Evolutionary conservation across 1,140 invertebrate species (phyloP).

Genomic region (Melanaphis sacchari): DNA sequence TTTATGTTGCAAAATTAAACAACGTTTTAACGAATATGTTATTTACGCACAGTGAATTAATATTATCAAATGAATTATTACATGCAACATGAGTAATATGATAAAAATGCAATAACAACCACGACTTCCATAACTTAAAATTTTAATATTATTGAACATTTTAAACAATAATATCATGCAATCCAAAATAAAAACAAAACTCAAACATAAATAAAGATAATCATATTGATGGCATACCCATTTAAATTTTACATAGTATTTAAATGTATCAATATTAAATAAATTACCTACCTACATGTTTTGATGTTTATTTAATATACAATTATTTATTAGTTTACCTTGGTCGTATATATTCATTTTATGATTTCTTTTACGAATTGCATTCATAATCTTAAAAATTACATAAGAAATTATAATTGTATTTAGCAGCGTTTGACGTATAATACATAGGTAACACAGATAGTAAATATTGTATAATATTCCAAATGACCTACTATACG

Average conservation of each 20-base stretch:
- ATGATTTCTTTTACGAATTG: background rate
- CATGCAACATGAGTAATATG: background rate
- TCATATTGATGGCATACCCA: background rate
- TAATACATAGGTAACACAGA: background rate
- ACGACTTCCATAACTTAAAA: background rate
- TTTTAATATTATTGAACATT: background rate
- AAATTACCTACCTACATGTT: background rate
- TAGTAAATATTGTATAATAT: background rate
- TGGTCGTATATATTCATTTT: background rate
- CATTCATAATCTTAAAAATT: background rate
- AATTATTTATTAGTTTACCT: background rate
- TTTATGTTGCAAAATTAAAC: slow-evolving; percentile 33
- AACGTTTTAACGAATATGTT: background rate
- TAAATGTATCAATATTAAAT: background rate
- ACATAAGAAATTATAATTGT: background rate
- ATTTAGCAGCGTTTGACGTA: background rate
- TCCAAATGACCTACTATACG: background rate
- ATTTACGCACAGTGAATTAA: background rate
- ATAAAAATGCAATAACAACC: background rate
- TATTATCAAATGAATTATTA: slow-evolving; percentile 1
- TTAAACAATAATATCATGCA: background rate
- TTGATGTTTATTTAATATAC: background rate
- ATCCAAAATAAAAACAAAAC: background rate
- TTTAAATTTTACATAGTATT: background rate
- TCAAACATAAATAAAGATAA: background rate